Base-by-base conservation (phyloP, 2,797 vertebrate species). In the Chelidonichthys spinosus region DNA sequence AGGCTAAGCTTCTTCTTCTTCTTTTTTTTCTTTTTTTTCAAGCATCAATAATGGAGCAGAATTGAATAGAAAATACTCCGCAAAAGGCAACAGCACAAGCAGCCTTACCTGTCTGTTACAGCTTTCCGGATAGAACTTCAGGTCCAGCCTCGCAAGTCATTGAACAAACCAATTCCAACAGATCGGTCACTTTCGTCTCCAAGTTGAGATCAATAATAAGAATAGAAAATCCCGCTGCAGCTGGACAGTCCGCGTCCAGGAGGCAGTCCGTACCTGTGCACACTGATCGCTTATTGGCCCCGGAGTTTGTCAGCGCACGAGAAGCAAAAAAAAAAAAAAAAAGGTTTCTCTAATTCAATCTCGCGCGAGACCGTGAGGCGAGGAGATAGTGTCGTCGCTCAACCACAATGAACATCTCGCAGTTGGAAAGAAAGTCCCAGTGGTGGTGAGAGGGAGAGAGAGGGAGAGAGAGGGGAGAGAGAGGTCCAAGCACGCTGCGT, bases 101-200 rank as follows among this genome's bases (percentile, higher is more conserved):
- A n/a, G 54, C 33, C 86, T 85, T 80, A 94, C 93, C 92, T 93
- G 83, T 35, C 70, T 69, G 64, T 87, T 62, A 76, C 72, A 83
- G 83, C 64, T 85, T 52, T 75, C 74, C 79, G 72, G 56, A 77
- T 76, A 78, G 18, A 88, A 92, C 85, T 90, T 93, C 83, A 76
- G 84, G 73, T 84, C 79, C 85, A 83, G 71, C 59, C 85, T 35
- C 52, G 63, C 64, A 79, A 92, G 84, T 89, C 89, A 92, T 83
- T 91, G 85, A 88, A 83, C 53, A 79, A 83, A 85, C 36, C 73
- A 92, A 88, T 88, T 82, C 91, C 91, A 89, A 88, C 55, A 83
- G 85, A 87, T 85, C 76, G 76, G 13, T 81, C 81, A 74, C 80
- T 80, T 79, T 80, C 63, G 77, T 40, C 58, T 90, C 87, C 82